Conservation (phyloP, 2,113 vertebrate genomes). For the Condylura cristata region DNA sequence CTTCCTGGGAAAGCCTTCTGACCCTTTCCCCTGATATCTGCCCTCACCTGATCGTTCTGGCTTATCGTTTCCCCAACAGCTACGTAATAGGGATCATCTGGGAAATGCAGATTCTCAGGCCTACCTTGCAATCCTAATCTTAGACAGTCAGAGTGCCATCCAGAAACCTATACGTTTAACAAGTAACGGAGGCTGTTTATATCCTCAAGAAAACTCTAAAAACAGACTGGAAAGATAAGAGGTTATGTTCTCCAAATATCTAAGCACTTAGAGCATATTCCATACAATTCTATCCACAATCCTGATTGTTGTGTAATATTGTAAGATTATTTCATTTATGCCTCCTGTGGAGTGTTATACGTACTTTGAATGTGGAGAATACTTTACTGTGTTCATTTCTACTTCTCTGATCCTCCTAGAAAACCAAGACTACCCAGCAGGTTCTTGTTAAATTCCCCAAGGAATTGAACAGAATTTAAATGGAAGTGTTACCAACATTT, state of each 20-base stretch:
- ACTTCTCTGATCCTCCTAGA: neutral
- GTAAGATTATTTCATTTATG: neutral
- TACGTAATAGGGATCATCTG: neutral
- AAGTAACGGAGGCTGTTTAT: neutral
- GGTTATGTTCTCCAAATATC: neutral
- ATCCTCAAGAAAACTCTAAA: neutral
- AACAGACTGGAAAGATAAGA: neutral
- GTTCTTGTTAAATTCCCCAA: conserved; percentile 38
- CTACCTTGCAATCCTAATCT: neutral
- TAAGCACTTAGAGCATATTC: neutral
- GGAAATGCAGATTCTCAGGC: neutral
- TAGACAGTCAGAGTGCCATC: neutral
- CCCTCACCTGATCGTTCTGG: neutral
- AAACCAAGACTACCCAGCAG: neutral
- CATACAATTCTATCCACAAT: neutral
- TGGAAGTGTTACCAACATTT: neutral
- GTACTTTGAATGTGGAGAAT: neutral
- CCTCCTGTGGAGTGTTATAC: neutral
- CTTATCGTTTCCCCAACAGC: neutral
- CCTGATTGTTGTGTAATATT: neutral
- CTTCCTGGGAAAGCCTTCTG: neutral
- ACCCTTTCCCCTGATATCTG: neutral
- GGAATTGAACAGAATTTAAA: neutral
- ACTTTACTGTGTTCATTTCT: neutral
- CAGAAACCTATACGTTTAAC: neutral